Percentiles rank a stretch among this genome's conserved stretches.
phyloP scores from a whole-genome alignment of 2,888 invertebrate species.

The Cosmorhoe ocellata region DNA sequence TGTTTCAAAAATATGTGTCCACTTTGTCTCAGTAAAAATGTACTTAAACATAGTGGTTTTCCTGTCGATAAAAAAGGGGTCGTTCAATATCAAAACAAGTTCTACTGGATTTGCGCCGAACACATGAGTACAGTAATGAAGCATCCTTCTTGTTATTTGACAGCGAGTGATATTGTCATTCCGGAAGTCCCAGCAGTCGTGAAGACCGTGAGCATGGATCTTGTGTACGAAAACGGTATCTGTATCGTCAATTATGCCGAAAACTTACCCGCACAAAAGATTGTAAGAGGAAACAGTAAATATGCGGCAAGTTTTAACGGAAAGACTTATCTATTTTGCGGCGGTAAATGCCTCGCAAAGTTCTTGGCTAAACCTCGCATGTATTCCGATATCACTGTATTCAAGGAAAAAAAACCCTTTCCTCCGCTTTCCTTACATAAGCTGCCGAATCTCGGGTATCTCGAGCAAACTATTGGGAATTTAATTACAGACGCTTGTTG shows the following conservation, averaged over 20 bases:
- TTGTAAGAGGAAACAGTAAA: slow-evolving; percentile 66
- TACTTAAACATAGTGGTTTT: slow-evolving; percentile 60
- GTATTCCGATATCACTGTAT: slow-evolving; percentile 74
- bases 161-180: slow-evolving; percentile 43
- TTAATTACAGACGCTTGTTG: slow-evolving; percentile 80
- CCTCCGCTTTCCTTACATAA: slow-evolving; percentile 67
- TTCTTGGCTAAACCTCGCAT: slow-evolving; percentile 78
- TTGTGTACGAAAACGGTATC: slow-evolving; percentile 78
- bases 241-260: slow-evolving; percentile 85
- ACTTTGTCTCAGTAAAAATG: slow-evolving; percentile 72
- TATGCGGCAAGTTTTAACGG: slow-evolving; percentile 75
- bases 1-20: slow-evolving; percentile 82
- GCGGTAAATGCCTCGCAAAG: slow-evolving; percentile 67
- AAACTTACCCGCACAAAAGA: slow-evolving; percentile 70
- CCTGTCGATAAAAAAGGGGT: slow-evolving; percentile 80
- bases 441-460: slow-evolving; percentile 82
- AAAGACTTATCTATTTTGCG: slow-evolving; percentile 82
- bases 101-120: slow-evolving; percentile 84
- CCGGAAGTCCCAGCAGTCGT: slow-evolving; percentile 80
- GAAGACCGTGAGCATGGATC: slow-evolving; percentile 58
- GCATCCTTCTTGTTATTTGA: slow-evolving; percentile 65
- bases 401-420: slow-evolving; percentile 56
- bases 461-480: slow-evolving; percentile 83
- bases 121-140: slow-evolving; percentile 76
- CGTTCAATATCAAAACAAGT: slow-evolving; percentile 77